Percentiles rank a stretch among this genome's conserved stretches.
Evolutionary conservation across 2,113 vertebrate species (phyloP).

Genomic region (Hyperoodon ampullatus): DNA sequence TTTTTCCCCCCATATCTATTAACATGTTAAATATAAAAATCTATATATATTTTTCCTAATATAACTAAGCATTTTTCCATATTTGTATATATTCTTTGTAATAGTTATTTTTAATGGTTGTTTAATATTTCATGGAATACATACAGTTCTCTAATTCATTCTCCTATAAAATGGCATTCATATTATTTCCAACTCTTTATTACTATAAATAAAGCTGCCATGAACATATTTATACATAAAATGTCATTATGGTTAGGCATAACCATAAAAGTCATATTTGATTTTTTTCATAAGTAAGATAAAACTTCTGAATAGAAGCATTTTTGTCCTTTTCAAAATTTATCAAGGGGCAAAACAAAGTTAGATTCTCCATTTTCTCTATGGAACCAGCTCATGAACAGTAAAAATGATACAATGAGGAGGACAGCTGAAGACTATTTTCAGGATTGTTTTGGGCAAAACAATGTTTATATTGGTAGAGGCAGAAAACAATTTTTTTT

Average conservation of each 20-base stretch:
- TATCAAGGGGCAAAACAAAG: neutral
- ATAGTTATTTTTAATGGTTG: conserved; percentile 15
- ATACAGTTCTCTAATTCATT: neutral
- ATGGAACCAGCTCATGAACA: neutral
- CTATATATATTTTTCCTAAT: neutral
- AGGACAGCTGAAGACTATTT: neutral
- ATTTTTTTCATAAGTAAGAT: conserved; percentile 24
- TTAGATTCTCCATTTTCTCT: neutral
- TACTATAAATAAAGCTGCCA: neutral
- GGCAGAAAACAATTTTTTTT: neutral
- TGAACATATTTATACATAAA: conserved; percentile 14
- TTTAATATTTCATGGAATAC: neutral
- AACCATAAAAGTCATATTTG: neutral
- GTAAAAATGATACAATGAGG: neutral
- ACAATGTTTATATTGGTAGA: neutral
- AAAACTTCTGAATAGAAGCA: neutral
- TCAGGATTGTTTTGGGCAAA: neutral
- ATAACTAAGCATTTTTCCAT: neutral
- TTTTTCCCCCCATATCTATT: neutral
- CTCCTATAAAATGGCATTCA: neutral
- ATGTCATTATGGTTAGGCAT: neutral
- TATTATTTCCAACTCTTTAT: conserved; percentile 29
- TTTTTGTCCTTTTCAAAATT: neutral
- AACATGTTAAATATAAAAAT: neutral
- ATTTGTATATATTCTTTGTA: neutral